Percentiles rank a stretch among this genome's conserved stretches.
phyloP scores from a whole-genome alignment of 2,888 invertebrate species.

The Parasteatoda lunata region DNA sequence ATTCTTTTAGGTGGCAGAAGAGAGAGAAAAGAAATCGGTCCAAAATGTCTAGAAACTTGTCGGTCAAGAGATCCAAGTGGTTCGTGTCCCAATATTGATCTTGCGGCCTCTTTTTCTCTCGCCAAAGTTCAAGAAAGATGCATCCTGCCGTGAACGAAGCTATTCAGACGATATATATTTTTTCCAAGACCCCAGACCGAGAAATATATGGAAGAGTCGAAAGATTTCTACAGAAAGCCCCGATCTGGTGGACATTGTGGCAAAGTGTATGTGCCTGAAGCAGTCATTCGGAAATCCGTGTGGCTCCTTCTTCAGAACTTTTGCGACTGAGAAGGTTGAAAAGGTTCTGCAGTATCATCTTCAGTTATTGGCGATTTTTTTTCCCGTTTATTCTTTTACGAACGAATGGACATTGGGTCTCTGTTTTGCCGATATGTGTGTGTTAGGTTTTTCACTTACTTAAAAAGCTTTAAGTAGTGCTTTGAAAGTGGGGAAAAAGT shows the following conservation, averaged over 20 bases:
- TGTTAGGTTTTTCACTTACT: background rate
- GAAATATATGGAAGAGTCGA: slow-evolving; percentile 41
- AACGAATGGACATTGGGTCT: slow-evolving; percentile 17
- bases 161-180: slow-evolving; percentile 38
- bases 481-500: background rate
- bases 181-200: slow-evolving; percentile 37
- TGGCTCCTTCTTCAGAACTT: slow-evolving; percentile 7
- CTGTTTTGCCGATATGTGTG: background rate
- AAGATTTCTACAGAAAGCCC: slow-evolving; percentile 27
- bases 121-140: slow-evolving; percentile 53
- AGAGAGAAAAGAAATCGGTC: slow-evolving; percentile 32
- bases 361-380: slow-evolving; percentile 2
- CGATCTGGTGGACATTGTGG: slow-evolving; percentile 48
- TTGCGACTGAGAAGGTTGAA: slow-evolving; percentile 6
- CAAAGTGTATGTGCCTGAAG: slow-evolving; percentile 40
- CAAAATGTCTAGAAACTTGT: slow-evolving; percentile 57
- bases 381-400: slow-evolving; percentile 6
- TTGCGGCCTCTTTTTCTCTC: slow-evolving; percentile 51
- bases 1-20: slow-evolving; percentile 39
- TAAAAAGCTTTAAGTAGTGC: slow-evolving; percentile 5
- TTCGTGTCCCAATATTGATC: slow-evolving; percentile 55
- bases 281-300: slow-evolving; percentile 30
- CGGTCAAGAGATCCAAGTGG: slow-evolving; percentile 44
- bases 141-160: slow-evolving; percentile 53
- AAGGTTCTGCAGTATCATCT: background rate